Evolutionary conservation across 2,113 vertebrate species (phyloP).

Genomic region (Narcine bancroftii): DNA sequence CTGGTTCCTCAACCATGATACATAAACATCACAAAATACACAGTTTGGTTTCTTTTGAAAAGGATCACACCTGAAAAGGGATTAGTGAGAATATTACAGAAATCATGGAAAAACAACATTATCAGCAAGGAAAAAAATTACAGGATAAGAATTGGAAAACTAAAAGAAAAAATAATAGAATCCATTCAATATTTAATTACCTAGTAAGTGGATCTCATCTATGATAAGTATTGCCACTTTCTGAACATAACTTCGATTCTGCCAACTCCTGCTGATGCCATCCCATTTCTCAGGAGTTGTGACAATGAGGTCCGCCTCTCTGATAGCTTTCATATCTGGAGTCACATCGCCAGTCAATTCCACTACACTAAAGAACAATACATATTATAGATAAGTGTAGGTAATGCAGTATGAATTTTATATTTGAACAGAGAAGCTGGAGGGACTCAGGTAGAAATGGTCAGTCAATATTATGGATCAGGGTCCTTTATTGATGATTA

Average conservation of each 20-base stretch:
- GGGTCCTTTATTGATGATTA: no score
- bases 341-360: slow-evolving; percentile 93
- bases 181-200: slow-evolving; percentile 52
- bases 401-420: no score
- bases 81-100: background rate
- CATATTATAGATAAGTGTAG: background rate
- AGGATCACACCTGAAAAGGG: background rate
- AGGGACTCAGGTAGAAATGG: no score
- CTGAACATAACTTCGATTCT: slow-evolving; percentile 91
- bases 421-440: no score
- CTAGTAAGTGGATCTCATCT: slow-evolving; percentile 93
- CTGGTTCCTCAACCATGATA: background rate
- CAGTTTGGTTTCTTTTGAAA: background rate
- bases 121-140: background rate
- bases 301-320: slow-evolving; percentile 89
- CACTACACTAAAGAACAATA: slow-evolving; percentile 68
- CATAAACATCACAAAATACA: background rate
- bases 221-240: slow-evolving; percentile 95
- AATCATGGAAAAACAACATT: background rate
- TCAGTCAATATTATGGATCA: no score
- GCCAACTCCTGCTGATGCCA: slow-evolving; percentile 94
- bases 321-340: slow-evolving; percentile 88
- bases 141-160: background rate
- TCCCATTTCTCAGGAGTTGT: slow-evolving; percentile 99
- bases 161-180: background rate